Conservation (phyloP, 2,113 vertebrate genomes). For the Cichladusa arquata region DNA sequence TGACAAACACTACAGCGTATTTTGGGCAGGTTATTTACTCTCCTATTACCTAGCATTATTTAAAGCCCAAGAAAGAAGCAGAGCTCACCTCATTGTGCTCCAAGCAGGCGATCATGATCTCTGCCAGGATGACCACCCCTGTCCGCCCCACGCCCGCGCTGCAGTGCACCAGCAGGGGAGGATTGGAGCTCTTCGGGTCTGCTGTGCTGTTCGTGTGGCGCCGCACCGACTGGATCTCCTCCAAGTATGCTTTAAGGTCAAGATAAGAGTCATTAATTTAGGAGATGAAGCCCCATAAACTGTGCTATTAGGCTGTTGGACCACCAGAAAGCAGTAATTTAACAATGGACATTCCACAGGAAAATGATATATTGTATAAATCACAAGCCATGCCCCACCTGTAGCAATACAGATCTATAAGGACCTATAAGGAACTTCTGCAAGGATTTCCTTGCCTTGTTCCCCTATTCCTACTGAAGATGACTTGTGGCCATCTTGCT, state of each 20-base stretch:
- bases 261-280: neutral
- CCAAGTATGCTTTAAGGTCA: conserved; percentile 83
- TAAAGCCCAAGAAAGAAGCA: neutral
- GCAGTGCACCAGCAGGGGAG: conserved; percentile 92
- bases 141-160: conserved; percentile 93
- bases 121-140: conserved; percentile 91
- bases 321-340: neutral
- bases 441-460: neutral
- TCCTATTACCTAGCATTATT: neutral
- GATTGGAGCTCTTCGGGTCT: conserved; percentile 81
- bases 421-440: neutral
- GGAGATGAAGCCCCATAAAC: neutral
- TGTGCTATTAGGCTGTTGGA: neutral
- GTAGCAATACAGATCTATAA: neutral
- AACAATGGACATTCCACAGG: neutral
- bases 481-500: neutral
- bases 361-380: neutral
- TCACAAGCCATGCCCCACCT: neutral
- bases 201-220: conserved; percentile 92
- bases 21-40: neutral
- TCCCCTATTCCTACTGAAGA: neutral
- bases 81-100: conserved; percentile 92
- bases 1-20: neutral
- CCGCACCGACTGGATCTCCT: conserved; percentile 96
- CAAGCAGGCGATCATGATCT: conserved; percentile 95